Base-by-base conservation (phyloP, 2,888 invertebrate genomes). In the Xestoiulus laeticollis region DNA sequence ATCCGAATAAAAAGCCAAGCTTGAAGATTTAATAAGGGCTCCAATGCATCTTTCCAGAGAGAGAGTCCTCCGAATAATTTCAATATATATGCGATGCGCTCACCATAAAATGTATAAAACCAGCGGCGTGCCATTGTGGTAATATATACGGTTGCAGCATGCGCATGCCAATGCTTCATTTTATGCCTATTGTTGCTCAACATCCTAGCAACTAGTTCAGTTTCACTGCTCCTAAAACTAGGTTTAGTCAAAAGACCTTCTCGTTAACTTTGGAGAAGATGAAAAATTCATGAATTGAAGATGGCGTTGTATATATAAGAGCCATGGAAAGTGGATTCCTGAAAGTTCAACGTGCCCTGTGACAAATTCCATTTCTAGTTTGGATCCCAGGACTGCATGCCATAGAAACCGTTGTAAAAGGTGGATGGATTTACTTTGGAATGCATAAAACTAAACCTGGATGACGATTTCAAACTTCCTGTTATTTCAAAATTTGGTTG, bases 61-160 rank as follows among this genome's bases (percentile, higher is more conserved):
- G n/a, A 59, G n/a, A 59, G n/a, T 59, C n/a, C 59, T n/a, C n/a
- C 59, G 19, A 59, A 59, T 59, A 59, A 59, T 59, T 59, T 59
- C 59, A 59, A 59, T 59, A 59, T 59, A 59, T 22, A 59, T 59
- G 59, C 59, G n/a, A 59, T 59, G 59, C n/a, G 59, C 22, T 59
- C 59, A 19, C 59, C 19, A 59, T 59, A 59, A 59, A 59, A 59
- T 22, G n/a, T n/a, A 22, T 6, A 6, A 59, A 22, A 59, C 59
- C 59, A 22, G n/a, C 22, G 59, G 59, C n/a, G n/a, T 22, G 19
- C n/a, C 59, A 22, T 16, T 48, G 48, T 22, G n/a, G 19, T 59
- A 59, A 22, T 59, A 59, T n/a, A 59, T 59, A 19, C 59, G 59
- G 59, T n/a, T 59, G 59, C n/a, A 19, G n/a, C n/a, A 19, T 4